phyloP scores from a whole-genome alignment of 2,113 vertebrate genomes.

The Ardeotis arabs region DNA sequence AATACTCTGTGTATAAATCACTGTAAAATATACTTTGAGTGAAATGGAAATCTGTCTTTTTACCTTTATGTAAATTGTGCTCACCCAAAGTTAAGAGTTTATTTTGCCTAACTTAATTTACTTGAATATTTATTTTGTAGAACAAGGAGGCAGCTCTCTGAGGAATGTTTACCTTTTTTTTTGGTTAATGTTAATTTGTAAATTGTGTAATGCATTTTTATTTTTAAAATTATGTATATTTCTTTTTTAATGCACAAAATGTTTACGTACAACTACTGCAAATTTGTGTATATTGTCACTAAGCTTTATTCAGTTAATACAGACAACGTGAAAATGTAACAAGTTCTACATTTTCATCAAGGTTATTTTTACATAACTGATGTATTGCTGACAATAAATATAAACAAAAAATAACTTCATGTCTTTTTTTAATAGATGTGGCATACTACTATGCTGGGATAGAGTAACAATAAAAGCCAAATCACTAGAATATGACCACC shows the following conservation, averaged over 20 bases:
- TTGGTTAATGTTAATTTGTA: conserved; percentile 86
- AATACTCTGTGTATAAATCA: conserved; percentile 40
- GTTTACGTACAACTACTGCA: conserved; percentile 85
- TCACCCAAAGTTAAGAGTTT: conserved; percentile 60
- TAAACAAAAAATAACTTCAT: conserved; percentile 70
- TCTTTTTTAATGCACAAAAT: conserved; percentile 90
- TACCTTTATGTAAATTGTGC: conserved; percentile 68
- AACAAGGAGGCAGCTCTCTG: conserved; percentile 76
- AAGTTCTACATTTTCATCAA: conserved; percentile 86
- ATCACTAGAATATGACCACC: neutral
- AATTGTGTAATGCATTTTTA: conserved; percentile 85
- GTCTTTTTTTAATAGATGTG: conserved; percentile 35
- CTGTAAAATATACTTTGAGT: conserved; percentile 69
- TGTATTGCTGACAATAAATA: conserved; percentile 87
- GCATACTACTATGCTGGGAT: neutral
- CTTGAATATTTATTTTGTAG: conserved; percentile 80
- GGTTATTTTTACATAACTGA: conserved; percentile 90
- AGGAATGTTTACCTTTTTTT: conserved; percentile 82
- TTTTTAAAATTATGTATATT: conserved; percentile 88
- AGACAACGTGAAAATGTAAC: conserved; percentile 78
- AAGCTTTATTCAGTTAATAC: conserved; percentile 84
- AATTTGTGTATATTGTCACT: conserved; percentile 85
- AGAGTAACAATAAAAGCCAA: conserved; percentile 23
- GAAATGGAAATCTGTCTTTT: conserved; percentile 67
- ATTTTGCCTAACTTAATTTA: conserved; percentile 78